phyloP scores from a whole-genome alignment of 2,113 vertebrate species.

The Bettongia penicillata region DNA sequence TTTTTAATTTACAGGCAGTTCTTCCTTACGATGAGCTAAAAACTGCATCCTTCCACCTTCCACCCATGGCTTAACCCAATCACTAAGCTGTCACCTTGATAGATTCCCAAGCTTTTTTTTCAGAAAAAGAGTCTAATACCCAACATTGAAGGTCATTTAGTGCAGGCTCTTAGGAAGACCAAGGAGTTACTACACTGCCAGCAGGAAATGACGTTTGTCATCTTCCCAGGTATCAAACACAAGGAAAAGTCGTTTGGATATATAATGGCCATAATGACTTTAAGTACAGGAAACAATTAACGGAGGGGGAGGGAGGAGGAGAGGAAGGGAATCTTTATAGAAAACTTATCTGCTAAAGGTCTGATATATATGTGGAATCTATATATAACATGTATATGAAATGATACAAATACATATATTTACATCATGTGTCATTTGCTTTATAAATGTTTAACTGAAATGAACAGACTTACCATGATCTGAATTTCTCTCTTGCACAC shows the following conservation, averaged over 20 bases:
- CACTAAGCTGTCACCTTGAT: not conserved
- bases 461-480: slow-evolving; percentile 92
- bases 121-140: not conserved
- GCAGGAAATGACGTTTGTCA: not conserved
- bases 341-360: not conserved
- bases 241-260: not conserved
- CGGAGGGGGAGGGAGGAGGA: fast-evolving
- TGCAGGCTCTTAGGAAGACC: not conserved
- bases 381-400: not conserved
- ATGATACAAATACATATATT: slow-evolving; percentile 27
- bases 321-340: not conserved
- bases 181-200: not conserved
- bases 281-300: not conserved
- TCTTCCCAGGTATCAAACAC: not conserved
- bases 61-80: not conserved
- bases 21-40: not conserved
- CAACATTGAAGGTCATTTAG: not conserved
- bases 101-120: not conserved
- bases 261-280: not conserved
- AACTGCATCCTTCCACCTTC: not conserved
- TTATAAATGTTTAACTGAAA: not conserved
- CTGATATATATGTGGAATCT: not conserved
- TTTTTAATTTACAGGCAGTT: not conserved
- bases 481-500: slow-evolving; percentile 98
- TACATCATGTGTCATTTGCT: slow-evolving; percentile 6